Evolutionary conservation across 2,797 vertebrate species (phyloP).

Genomic region (Sebastiscus albofasciatus): DNA sequence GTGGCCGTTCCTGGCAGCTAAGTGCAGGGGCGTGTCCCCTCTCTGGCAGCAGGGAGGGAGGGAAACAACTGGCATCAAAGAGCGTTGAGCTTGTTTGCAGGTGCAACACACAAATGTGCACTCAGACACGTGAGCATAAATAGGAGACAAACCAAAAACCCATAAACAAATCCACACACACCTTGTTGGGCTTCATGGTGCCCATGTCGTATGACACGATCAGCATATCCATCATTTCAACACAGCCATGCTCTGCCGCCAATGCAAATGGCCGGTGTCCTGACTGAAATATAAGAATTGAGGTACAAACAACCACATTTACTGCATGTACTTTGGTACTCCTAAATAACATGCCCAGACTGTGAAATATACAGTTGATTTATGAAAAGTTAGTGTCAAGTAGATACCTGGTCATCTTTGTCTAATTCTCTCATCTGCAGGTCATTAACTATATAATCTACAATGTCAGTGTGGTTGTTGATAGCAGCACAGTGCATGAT

Average conservation of each 20-base stretch:
- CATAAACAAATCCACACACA: slow-evolving; percentile 51
- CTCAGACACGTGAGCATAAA: slow-evolving; percentile 1
- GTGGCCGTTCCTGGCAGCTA: slow-evolving; percentile 88
- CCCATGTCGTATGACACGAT: slow-evolving; percentile 84
- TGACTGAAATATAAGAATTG: slow-evolving; percentile 59
- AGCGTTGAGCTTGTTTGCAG: slow-evolving; percentile 49
- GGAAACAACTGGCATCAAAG: slow-evolving; percentile 62
- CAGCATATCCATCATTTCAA: slow-evolving; percentile 85
- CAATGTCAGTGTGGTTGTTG: slow-evolving; percentile 86
- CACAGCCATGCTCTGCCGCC: slow-evolving; percentile 87
- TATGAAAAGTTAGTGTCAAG: not conserved
- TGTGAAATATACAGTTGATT: not conserved
- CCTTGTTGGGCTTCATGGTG: slow-evolving; percentile 90
- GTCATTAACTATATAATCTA: slow-evolving; percentile 91
- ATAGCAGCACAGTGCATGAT: slow-evolving; percentile 91
- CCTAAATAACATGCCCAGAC: not conserved
- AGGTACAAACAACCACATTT: not conserved
- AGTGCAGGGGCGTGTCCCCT: slow-evolving; percentile 85
- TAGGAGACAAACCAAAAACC: not conserved
- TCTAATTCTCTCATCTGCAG: slow-evolving; percentile 90
- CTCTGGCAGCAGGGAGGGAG: slow-evolving; percentile 72
- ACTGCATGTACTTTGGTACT: not conserved
- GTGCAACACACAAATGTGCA: slow-evolving; percentile 37
- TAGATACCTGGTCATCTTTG: slow-evolving; percentile 85
- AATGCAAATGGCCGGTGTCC: slow-evolving; percentile 87